A percentile compares a stretch with the other conserved stretches of the same genome.
Evolutionary conservation across 1,140 invertebrate species (phyloP).

Genomic region (Calephelis virginiensis): DNA sequence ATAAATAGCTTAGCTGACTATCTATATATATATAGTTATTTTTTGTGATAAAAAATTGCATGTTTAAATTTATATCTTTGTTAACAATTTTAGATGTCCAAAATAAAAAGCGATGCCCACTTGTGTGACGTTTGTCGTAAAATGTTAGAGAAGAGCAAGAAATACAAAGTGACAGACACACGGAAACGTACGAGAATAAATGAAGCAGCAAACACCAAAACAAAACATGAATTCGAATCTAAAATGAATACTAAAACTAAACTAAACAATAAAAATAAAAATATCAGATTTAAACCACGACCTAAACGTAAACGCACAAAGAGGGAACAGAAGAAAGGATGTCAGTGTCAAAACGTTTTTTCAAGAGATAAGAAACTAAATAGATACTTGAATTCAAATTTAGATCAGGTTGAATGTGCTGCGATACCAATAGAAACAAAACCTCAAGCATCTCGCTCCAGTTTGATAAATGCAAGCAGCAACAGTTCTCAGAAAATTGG

Average conservation of each 20-base stretch:
- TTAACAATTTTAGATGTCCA: neutral
- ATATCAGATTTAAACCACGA: neutral
- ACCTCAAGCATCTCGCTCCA: neutral
- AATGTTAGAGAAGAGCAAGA: constrained; percentile 5
- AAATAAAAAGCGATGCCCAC: neutral
- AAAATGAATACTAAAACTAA: neutral
- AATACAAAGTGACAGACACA: neutral
- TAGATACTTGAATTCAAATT: neutral
- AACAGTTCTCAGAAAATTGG: neutral
- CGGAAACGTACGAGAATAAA: constrained; percentile 1
- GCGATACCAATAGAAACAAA: neutral
- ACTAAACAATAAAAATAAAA: neutral
- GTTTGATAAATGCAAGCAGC: neutral
- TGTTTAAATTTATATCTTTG: no score
- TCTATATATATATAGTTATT: no score
- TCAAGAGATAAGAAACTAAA: neutral
- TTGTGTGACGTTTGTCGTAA: constrained; percentile 5
- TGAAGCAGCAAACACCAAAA: neutral
- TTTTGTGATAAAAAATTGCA: no score
- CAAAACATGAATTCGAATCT: neutral
- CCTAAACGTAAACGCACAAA: constrained; percentile 3
- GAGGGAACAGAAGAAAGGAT: neutral
- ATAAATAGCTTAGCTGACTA: no score
- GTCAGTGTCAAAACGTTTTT: neutral
- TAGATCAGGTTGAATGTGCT: neutral